These are phyloP conservation scores for Rhingia campestris DNA, from an alignment of 2,888 invertebrate species.

Conservation along the genomic window DNA sequence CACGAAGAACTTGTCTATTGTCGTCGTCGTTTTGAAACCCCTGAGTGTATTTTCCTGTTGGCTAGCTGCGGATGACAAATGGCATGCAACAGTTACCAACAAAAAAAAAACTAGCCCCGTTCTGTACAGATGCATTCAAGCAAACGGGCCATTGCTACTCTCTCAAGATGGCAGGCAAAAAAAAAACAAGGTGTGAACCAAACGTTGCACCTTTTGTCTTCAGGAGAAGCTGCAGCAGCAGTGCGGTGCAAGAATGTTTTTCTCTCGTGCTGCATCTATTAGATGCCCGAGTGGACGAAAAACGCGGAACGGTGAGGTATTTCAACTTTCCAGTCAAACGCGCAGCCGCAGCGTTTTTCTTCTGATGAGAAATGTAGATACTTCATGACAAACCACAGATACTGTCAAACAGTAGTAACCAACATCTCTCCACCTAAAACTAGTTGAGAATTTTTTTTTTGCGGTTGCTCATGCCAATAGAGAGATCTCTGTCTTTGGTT, in stretches of 20 bases:
- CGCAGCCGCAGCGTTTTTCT: conserved; percentile 40
- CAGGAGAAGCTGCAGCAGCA: neutral
- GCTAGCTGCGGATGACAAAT: conserved; percentile 54
- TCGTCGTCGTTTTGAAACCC: conserved; percentile 8
- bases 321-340: conserved; percentile 62
- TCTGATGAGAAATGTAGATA: conserved; percentile 24
- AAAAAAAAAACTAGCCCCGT: conserved; percentile 7
- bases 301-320: conserved; percentile 37
- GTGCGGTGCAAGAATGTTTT: neutral
- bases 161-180: neutral
- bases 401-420: conserved; percentile 54
- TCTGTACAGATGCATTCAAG: conserved; percentile 29
- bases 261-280: conserved; percentile 25
- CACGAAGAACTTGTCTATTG: conserved; percentile 42
- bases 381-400: conserved; percentile 48
- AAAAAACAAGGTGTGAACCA: conserved; percentile 38
- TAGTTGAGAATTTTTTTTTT: neutral
- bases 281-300: neutral
- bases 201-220: conserved; percentile 52
- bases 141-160: conserved; percentile 3
- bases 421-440: conserved; percentile 56
- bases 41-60: conserved; percentile 30
- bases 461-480: conserved; percentile 2
- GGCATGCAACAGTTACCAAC: conserved; percentile 45
- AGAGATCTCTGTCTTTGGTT: neutral